Evolutionary conservation across 92 coral and sea anemone species (phyloP), one percentile per base, ranked within the genome.

Genomic region (Paramuricea clavata): DNA sequence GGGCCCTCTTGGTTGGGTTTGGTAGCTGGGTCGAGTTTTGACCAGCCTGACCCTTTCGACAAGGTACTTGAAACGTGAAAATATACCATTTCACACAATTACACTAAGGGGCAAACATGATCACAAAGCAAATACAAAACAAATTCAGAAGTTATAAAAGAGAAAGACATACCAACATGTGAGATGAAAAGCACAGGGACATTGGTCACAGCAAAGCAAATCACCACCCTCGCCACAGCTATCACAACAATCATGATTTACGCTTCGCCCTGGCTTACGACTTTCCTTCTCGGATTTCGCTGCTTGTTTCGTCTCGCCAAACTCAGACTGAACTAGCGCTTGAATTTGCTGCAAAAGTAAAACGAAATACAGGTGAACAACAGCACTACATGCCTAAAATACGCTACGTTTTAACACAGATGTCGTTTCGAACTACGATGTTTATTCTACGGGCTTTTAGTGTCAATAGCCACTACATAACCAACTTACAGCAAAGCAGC

Each of bases 191-290:
- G 99, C 99, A 87, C 99, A 96, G 47, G 99, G 99, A 42, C 99
- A 96, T 9, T 94, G 91, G 84, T 96, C 99, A 74, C 99, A 96
- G 61, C 99, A 96, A 81, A 96, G 86, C 80, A 96, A 88, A 82
- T 96, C 99, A 19, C 99, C 99, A 64, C 99, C 99, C 74, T 96
- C 99, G 33, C 99, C 99, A 87, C 99, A 96, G 57, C 99, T 96
- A 85, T 96, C 99, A 26, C 99, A 96, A 79, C 89, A 89, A 78
- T 96, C 99, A 89, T 96, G 97, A 83, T 96, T 96, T 27, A 96
- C 93, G 69, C 93, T 85, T 21, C 99, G 89, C 76, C 99, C 99
- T 22, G 86, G 94, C 69, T 92, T 93, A 21, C 99, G 91, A 16
- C 90, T 88, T 57, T 96, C 99, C 62, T 96, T 96, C 87, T 96